Base-by-base conservation (phyloP, 1,140 invertebrate species). In the Musca vetustissima region DNA sequence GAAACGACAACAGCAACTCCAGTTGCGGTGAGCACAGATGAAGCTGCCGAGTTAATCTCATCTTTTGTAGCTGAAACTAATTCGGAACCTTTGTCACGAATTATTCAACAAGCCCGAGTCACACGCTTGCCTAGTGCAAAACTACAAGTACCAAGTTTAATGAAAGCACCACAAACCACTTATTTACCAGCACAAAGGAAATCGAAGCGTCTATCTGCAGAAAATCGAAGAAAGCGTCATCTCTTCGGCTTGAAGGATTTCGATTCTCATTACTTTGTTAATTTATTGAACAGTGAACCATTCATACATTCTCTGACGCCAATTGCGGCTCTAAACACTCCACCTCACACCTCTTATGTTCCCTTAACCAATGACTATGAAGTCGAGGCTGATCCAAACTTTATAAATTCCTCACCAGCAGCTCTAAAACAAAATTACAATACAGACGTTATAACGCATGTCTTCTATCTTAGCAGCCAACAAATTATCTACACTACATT, bases 401-500 rank as follows among this genome's bases (percentile, higher is more conserved):
- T 72, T 28, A 28, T 67, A 3, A 24, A 66, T 72, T 1, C 47
- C 24, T 4, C 57, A 6, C 15, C 72, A 71, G 7, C 73, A 36
- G 2, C 71, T 65, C 48, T 68, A 13, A 80, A 80, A 50, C 76
- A 79, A 15, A 79, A 79, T 69, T 80, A 78, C 21, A 81, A 78
- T 14, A 78, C 76, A 17, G 79, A 82, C 67, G 75, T 81, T 24
- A 80, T 82, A 7, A 79, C 78, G 32, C 80, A 82, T 59, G 75
- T 82, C 0, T 82, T 82, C 68, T 82, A 83, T 64, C 64, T 80
- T 49, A 73, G 74, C 47, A 74, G 55, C 64, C 78, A 80, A 66
- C 76, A 82, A 67, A 73, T 83, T 59, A 75, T 80, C 48, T 81
- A 86, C 83, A 86, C 85, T 50, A 83, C 84, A 32, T 81, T 78